Evolutionary conservation across 2,113 vertebrate species (phyloP), one percentile per base, ranked within the genome.

Genomic region (Poecile atricapillus): DNA sequence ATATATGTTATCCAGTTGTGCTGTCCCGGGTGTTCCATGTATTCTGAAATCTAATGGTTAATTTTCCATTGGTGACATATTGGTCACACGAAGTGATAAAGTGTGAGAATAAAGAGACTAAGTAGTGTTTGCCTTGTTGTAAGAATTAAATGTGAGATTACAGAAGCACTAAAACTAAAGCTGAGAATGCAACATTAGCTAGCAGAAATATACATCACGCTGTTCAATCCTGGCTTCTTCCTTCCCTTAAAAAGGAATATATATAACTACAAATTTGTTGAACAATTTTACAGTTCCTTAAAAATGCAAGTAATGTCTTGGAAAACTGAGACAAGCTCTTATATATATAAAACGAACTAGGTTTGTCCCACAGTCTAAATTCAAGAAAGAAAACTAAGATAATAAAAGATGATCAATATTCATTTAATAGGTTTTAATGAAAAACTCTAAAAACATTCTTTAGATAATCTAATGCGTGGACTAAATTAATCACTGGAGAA

Each of bases 171-270:
- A 33, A 73, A 17, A 19, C 16, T 65, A 49, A 56, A 58, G 22
- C 4, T 43, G 47, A 60, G 22, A 70, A 52, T 3, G 3, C 47
- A 17, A 30, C 8, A 6, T 43, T 7, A 89, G 15, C 9, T 15
- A 52, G 41, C 3, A 2, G 41, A 91, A 74, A 49, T 11, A 44
- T 2, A 22, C 13, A 39, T 15, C 7, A 14, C 2, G 0, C 3
- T 17, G 18, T 75, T 75, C 71, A 67, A 9, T 60, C 35, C 5
- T 60, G 35, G n/a, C 11, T 74, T 74, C 20, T 39, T 80, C 8
- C 4, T 58, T 43, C 39, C 13, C 11, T 10, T 44, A 33, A 30
- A 49, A 53, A 75, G 25, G 7, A 15, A 5, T 76, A 5, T 24
- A 5, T 76, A 5, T 24, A 67, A 15, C 37, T 59, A 64, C 14